Evolutionary conservation across 1,140 invertebrate genomes (phyloP), one percentile per base, ranked within the genome.

Genomic region (Araneus ventricosus): DNA sequence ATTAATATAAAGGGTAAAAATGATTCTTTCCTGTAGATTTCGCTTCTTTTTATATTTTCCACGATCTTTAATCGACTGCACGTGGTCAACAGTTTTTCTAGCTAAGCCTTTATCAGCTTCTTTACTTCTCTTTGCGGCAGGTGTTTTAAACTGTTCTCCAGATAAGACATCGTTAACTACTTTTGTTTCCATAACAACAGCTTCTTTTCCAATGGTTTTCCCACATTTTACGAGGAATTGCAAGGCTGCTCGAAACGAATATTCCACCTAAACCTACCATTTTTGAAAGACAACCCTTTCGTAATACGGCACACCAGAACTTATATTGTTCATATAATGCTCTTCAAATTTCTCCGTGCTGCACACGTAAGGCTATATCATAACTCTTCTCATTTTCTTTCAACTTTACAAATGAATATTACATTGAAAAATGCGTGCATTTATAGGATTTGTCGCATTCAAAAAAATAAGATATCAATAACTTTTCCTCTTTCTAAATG

Each of bases 11-110:
- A n/a, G n/a, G n/a, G n/a, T n/a, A n/a, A n/a, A n/a, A n/a, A 86
- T 92, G 90, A 85, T 0, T 24, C 17, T 8, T 67, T 86, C 63
- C 37, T 45, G 2, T n/a, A 4, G 34, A 14, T 63, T 84, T 10
- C 79, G 59, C 20, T 92, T 92, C 41, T 61, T 92, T 92, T 92
- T 92, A 86, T 85, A 70, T 24, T 70, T n/a, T 57, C 90, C 90
- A 27, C 39, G 24, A 52, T 59, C 90, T 22, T 52, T 41, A 80
- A 92, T 85, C 7, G 24, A 34, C 1, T 45, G 34, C 22, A 86
- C 4, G 45, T 85, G 39, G 20, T 84, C 22, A 20, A 86, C 14
- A 30, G 90, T 57, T 84, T 84, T 85, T 27, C 30, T 22, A n/a
- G 39, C 57, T 27, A 86, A 45, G 10, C n/a, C 41, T 52, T 92